Conservation (phyloP, 1,140 invertebrate species). For the Aleiodes sp. region DNA sequence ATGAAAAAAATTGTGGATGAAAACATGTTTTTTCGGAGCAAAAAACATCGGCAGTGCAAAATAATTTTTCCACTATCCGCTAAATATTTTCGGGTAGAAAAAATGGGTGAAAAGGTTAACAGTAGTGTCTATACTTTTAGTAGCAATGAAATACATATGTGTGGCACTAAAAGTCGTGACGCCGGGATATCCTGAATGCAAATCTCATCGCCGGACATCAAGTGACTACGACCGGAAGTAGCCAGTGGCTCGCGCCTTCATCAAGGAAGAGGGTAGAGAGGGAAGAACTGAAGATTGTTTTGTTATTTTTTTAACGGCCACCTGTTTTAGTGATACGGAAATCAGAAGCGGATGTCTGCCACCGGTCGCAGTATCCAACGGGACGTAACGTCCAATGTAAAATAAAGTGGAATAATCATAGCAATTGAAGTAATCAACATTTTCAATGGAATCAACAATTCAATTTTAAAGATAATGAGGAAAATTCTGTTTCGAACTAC, state of each 20-base stretch:
- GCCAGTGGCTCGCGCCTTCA: conserved; percentile 37
- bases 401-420: background rate
- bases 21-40: too few species aligned
- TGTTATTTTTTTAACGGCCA: conserved; percentile 46
- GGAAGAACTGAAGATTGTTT: conserved; percentile 6
- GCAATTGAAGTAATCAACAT: background rate
- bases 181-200: conserved; percentile 48
- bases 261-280: background rate
- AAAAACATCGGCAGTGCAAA: too few species aligned
- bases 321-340: conserved; percentile 57
- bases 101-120: background rate
- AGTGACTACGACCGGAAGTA: conserved; percentile 47
- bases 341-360: conserved; percentile 59
- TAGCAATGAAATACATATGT: background rate
- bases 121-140: background rate
- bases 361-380: conserved; percentile 29
- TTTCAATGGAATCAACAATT: too few species aligned
- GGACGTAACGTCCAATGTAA: background rate
- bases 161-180: conserved; percentile 26
- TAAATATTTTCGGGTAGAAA: too few species aligned
- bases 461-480: too few species aligned
- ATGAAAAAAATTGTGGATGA: too few species aligned
- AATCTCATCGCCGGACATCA: conserved; percentile 47
- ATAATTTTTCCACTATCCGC: too few species aligned
- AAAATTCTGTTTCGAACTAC: too few species aligned